A percentile compares a stretch with the other conserved stretches of the same genome.
These are phyloP conservation scores for Labrus mixtus DNA, from an alignment of 2,113 vertebrate species.

Conservation along the genomic window DNA sequence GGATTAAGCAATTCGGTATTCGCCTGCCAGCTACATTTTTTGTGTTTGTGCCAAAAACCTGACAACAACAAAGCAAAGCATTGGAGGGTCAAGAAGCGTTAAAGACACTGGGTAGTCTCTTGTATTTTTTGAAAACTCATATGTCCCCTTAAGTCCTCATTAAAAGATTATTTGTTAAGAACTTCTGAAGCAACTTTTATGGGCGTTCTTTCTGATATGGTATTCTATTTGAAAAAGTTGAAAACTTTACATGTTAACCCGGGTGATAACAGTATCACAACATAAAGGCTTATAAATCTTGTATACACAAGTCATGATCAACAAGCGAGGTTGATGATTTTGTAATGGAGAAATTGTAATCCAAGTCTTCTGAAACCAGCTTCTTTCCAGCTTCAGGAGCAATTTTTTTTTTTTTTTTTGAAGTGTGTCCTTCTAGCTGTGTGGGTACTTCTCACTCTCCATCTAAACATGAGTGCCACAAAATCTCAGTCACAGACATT, in stretches of 20 bases:
- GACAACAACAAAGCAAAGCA: too few relatives aligned
- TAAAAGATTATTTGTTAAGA: neutral
- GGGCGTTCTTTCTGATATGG: neutral
- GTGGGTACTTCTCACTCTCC: neutral
- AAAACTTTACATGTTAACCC: too few relatives aligned
- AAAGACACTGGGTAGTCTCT: too few relatives aligned
- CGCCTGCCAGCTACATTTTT: too few relatives aligned
- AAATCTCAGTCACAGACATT: slow-evolving; percentile 22
- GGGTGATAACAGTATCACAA: neutral
- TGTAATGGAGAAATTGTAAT: neutral
- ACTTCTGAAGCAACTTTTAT: too few relatives aligned
- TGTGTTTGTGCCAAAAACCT: too few relatives aligned
- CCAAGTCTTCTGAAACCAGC: neutral
- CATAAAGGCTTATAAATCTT: too few relatives aligned
- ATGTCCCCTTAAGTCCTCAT: too few relatives aligned
- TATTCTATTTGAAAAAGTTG: neutral
- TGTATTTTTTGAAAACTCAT: too few relatives aligned
- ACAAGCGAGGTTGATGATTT: neutral
- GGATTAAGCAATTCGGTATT: too few relatives aligned
- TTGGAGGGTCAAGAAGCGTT: too few relatives aligned
- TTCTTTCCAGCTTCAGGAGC: too few relatives aligned
- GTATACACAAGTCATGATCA: neutral
- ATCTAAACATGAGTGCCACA: neutral
- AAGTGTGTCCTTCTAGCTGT: neutral
- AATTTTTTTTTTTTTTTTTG: neutral